Base-by-base conservation (phyloP, 2,797 vertebrate genomes). In the Acanthurus tractus region DNA sequence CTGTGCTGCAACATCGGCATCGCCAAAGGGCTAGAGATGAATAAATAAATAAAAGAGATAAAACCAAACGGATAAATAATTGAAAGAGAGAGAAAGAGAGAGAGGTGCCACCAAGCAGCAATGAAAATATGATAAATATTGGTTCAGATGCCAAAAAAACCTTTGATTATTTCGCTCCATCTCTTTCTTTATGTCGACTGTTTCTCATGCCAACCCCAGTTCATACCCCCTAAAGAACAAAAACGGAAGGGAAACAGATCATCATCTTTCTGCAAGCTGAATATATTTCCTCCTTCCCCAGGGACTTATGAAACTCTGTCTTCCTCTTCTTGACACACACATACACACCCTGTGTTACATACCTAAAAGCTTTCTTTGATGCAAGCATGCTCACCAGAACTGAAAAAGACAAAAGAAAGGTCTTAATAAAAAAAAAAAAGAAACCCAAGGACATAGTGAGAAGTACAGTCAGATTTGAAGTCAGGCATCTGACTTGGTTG, bases 11-110 rank as follows among this genome's bases (percentile, higher is more conserved):
- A 46, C 75, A 40, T 49, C 2, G 76, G 48, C 70, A 23, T 63
- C 1, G 58, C 74, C 67, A 57, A 46, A 62, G 67, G 59, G 65
- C 74, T 23, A 1, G 76, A 82, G 76, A 81, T 70, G 76, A 85
- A 89, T 84, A 61, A 85, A 88, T 78, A 84, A 84, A 82, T 84
- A 68, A 82, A 78, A 76, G 44, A 52, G 65, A 71, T 81, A 80
- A 79, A 86, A 87, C 89, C 75, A 87, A 84, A 86, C 61, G 82
- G 74, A 91, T 88, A 75, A 82, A 92, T 87, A 85, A 92, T 82
- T 44, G 70, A 82, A 74, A 62, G 63, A 40, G 57, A 75, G 57
- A 75, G 61, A 80, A 56, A 36, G 57, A 76, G 62, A 78, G 59
- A 61, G 42, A 50, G 18, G 59, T 72, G 68, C 62, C 76, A 66